Percentiles rank a stretch among this genome's conserved stretches.
phyloP scores from a whole-genome alignment of 2,113 vertebrate species.

The Phalacrocorax aristotelis region DNA sequence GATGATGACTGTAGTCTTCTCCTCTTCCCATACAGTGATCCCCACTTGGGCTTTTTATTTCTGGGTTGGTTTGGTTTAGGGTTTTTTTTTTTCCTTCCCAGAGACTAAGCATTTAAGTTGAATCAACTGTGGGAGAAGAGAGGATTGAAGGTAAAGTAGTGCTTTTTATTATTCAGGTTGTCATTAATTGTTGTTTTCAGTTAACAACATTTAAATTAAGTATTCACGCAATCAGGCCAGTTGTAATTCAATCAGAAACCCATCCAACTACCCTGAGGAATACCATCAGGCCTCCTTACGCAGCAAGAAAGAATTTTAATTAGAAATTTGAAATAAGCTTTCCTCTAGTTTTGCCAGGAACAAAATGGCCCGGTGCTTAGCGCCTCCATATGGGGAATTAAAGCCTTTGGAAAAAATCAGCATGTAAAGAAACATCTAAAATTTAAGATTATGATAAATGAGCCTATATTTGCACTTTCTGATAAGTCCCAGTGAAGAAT shows the following conservation, averaged over 20 bases:
- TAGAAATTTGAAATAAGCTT: conserved; percentile 43
- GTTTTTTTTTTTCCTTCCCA: not conserved
- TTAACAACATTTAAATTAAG: conserved; percentile 38
- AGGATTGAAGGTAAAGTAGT: conserved; percentile 45
- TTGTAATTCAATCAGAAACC: conserved; percentile 38
- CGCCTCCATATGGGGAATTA: conserved; percentile 33
- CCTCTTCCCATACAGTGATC: not conserved
- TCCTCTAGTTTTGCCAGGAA: conserved; percentile 16
- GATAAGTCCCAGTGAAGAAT: not conserved
- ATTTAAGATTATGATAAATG: not conserved
- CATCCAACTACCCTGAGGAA: conserved; percentile 40
- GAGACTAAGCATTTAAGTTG: conserved; percentile 30
- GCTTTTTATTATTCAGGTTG: conserved; percentile 48
- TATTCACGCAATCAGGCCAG: conserved; percentile 22
- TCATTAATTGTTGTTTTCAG: conserved; percentile 44
- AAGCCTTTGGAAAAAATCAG: conserved; percentile 9
- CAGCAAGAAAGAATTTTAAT: conserved; percentile 51
- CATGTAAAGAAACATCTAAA: conserved; percentile 17
- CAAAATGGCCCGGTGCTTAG: conserved; percentile 17
- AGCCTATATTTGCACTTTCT: not conserved
- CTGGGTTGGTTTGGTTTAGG: not conserved
- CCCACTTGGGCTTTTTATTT: not conserved
- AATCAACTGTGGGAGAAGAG: conserved; percentile 13
- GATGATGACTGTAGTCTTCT: fast-evolving
- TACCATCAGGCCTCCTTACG: conserved; percentile 22